Percentiles rank a stretch among this genome's conserved stretches.
phyloP scores from a whole-genome alignment of 2,113 vertebrate species.

The Corapipo altera region DNA sequence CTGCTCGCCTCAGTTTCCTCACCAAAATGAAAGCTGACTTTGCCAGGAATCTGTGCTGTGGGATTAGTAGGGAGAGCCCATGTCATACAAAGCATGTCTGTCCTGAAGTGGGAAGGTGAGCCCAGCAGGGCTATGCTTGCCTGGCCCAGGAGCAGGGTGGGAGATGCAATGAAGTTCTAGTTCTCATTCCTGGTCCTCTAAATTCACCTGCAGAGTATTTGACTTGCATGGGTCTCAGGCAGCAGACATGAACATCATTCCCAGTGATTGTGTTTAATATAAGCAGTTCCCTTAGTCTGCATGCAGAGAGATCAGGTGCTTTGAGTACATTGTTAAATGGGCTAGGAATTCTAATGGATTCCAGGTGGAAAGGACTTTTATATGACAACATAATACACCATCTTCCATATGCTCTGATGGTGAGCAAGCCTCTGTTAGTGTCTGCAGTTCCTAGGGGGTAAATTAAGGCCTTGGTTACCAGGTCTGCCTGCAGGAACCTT shows the following conservation, averaged over 20 bases:
- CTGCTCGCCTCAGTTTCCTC: neutral
- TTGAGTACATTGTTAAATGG: neutral
- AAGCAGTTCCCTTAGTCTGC: neutral
- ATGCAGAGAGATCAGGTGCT: neutral
- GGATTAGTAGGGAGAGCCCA: neutral
- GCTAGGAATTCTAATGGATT: neutral
- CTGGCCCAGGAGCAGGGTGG: neutral
- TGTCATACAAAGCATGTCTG: fast-evolving
- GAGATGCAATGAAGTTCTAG: neutral
- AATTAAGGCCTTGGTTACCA: neutral
- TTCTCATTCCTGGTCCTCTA: neutral
- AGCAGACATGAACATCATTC: neutral
- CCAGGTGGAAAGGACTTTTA: neutral
- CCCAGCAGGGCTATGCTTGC: neutral
- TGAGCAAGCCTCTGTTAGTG: neutral
- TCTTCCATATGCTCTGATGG: neutral
- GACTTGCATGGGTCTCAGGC: neutral
- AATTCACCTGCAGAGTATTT: neutral
- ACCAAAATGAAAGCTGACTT: fast-evolving
- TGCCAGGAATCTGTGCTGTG: fast-evolving
- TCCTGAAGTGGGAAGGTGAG: neutral
- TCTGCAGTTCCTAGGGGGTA: neutral
- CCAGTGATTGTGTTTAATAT: neutral
- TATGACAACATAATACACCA: fast-evolving
- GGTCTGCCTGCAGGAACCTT: neutral